A percentile compares a stretch with the other conserved stretches of the same genome.
Conservation (phyloP, 1,140 invertebrate genomes). For the Asbolus verrucosus region DNA sequence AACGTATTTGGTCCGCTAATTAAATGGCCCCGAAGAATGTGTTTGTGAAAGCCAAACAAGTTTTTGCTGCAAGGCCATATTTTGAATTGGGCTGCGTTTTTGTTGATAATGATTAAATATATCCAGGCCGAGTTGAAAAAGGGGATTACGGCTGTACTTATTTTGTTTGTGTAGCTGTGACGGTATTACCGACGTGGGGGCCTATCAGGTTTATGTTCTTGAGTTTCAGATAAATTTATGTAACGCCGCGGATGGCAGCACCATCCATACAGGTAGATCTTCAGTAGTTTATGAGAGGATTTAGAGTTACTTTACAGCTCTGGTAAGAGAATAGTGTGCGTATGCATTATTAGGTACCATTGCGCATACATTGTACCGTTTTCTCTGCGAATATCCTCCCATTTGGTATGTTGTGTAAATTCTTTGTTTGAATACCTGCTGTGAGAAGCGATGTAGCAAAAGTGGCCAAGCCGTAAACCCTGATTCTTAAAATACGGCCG, state of each 20-base stretch:
- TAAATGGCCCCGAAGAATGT: conserved; percentile 27
- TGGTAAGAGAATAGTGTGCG: conserved; percentile 24
- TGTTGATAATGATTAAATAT: conserved; percentile 29
- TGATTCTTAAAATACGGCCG: conserved; percentile 24
- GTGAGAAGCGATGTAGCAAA: conserved; percentile 15
- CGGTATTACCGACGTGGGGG: background rate
- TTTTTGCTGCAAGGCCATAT: conserved; percentile 10
- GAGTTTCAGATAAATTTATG: conserved; percentile 29
- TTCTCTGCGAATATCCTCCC: background rate
- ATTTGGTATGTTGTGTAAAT: conserved; percentile 1
- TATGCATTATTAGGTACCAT: conserved; percentile 26
- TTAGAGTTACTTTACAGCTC: conserved; percentile 13
- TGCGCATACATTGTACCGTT: conserved; percentile 8
- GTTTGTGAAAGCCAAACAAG: conserved; percentile 36
- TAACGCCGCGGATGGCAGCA: conserved; percentile 9
- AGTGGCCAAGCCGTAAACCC: conserved; percentile 14
- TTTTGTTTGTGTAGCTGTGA: background rate
- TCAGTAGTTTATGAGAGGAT: conserved; percentile 17
- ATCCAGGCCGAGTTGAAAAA: conserved; percentile 8
- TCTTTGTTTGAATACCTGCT: conserved; percentile 27
- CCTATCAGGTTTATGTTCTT: conserved; percentile 7
- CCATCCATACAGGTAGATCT: conserved; percentile 9
- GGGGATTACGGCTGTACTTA: conserved; percentile 3
- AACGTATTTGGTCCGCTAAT: conserved; percentile 19
- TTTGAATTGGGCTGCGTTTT: conserved; percentile 20